Conservation (phyloP, 2,888 invertebrate genomes). For the Augiades crinisus region DNA sequence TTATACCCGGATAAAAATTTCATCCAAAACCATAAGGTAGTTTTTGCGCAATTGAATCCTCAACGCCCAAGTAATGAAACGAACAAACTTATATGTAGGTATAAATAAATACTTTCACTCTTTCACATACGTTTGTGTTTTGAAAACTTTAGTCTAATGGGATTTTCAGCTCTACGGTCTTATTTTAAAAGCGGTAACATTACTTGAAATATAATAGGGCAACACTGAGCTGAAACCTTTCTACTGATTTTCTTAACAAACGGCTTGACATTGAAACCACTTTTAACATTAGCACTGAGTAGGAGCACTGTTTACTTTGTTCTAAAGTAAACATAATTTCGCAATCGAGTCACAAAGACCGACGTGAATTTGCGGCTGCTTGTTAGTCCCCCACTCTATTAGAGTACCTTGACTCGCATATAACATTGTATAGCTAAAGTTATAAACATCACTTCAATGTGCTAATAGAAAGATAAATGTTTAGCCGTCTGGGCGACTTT, state of each 20-base stretch:
- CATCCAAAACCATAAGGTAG: too few species aligned
- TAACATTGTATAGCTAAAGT: not conserved
- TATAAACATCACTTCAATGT: not conserved
- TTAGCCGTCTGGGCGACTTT: not conserved
- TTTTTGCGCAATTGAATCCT: too few species aligned
- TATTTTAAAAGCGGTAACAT: not conserved
- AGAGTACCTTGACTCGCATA: slow-evolving; percentile 11
- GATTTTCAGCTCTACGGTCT: not conserved
- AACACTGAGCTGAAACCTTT: not conserved
- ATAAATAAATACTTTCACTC: too few species aligned
- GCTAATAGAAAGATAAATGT: slow-evolving; percentile 5
- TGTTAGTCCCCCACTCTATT: slow-evolving; percentile 4
- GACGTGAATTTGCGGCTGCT: slow-evolving; percentile 5
- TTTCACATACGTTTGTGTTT: too few species aligned
- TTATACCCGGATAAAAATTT: too few species aligned
- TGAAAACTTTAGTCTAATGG: too few species aligned
- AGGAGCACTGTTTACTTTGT: slow-evolving; percentile 1
- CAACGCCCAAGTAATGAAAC: too few species aligned
- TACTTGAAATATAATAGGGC: slow-evolving; percentile 1
- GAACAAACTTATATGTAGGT: too few species aligned
- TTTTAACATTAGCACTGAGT: slow-evolving; percentile 2
- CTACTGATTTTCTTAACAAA: not conserved
- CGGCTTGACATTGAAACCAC: slow-evolving; percentile 12
- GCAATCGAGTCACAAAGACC: slow-evolving; percentile 13
- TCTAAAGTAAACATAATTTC: slow-evolving; percentile 16